Conservation (phyloP, 2,797 vertebrate genomes). For the Chloroceryle inda region DNA sequence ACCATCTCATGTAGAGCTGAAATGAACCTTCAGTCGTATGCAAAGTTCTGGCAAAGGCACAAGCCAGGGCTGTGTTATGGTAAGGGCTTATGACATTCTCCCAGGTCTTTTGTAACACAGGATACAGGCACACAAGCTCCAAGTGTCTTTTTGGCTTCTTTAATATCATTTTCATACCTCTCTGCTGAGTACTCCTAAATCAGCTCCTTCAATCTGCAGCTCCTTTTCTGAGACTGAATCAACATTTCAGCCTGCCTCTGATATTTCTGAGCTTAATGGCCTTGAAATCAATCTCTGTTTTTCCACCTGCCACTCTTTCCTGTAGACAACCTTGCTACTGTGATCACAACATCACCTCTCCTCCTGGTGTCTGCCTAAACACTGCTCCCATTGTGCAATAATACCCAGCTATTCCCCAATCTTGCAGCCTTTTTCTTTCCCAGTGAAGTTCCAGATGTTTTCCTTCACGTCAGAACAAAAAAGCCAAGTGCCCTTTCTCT, state of each 20-base stretch:
- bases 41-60: conserved; percentile 3
- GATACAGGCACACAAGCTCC: not conserved
- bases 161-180: not conserved
- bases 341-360: not conserved
- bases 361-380: not conserved
- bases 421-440: not conserved
- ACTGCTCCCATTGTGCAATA: not conserved
- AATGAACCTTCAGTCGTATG: not conserved
- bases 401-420: not conserved
- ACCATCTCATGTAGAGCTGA: not conserved
- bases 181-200: not conserved
- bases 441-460: not conserved
- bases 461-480: not conserved
- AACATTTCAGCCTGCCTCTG: not conserved
- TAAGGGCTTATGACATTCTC: not conserved
- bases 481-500: not conserved
- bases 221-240: not conserved
- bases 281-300: not conserved
- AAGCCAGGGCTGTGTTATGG: not conserved
- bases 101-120: not conserved
- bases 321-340: not conserved
- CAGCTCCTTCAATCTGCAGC: not conserved
- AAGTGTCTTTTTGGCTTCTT: not conserved
- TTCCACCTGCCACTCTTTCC: not conserved
- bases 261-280: not conserved